Evolutionary conservation across 2,888 invertebrate genomes (phyloP).

Genomic region (Sphaerophoria taeniata): DNA sequence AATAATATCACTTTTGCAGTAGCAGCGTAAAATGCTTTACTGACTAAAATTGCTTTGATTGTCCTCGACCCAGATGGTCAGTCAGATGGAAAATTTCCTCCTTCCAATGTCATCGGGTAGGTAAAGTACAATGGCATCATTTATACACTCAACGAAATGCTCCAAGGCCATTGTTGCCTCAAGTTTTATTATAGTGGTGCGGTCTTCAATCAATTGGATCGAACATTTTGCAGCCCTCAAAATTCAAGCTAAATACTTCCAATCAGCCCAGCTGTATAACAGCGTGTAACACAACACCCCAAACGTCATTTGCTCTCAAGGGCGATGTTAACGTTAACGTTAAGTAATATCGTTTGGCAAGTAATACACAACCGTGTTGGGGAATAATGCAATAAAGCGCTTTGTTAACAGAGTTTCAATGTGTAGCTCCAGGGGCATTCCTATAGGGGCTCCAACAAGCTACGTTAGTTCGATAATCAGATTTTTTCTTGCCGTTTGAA

Average conservation of each 20-base stretch:
- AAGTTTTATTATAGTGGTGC: slow-evolving; percentile 53
- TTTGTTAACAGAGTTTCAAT: slow-evolving; percentile 39
- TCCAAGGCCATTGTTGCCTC: neutral
- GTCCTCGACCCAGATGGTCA: slow-evolving; percentile 72
- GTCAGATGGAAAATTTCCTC: slow-evolving; percentile 62
- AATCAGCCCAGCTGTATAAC: neutral
- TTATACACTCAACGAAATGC: neutral
- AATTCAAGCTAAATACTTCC: neutral
- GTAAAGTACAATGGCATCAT: slow-evolving; percentile 42
- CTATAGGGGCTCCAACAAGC: neutral
- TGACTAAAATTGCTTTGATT: slow-evolving; percentile 65
- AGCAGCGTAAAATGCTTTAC: slow-evolving; percentile 38
- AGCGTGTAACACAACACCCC: neutral
- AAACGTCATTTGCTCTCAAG: slow-evolving; percentile 69
- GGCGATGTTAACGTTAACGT: slow-evolving; percentile 70
- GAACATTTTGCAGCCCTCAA: slow-evolving; percentile 38
- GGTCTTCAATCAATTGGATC: slow-evolving; percentile 71
- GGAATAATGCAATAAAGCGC: slow-evolving; percentile 64
- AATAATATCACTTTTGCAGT: slow-evolving; percentile 64
- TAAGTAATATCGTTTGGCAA: slow-evolving; percentile 70
- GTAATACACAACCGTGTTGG: slow-evolving; percentile 62
- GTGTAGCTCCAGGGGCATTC: slow-evolving; percentile 7
- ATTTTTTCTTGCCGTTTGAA: slow-evolving; percentile 1
- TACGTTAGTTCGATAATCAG: slow-evolving; percentile 45
- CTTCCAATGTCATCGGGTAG: slow-evolving; percentile 58